Evolutionary conservation across 2,113 vertebrate genomes (phyloP).

Genomic region (Ptilorrhoa leucosticta): DNA sequence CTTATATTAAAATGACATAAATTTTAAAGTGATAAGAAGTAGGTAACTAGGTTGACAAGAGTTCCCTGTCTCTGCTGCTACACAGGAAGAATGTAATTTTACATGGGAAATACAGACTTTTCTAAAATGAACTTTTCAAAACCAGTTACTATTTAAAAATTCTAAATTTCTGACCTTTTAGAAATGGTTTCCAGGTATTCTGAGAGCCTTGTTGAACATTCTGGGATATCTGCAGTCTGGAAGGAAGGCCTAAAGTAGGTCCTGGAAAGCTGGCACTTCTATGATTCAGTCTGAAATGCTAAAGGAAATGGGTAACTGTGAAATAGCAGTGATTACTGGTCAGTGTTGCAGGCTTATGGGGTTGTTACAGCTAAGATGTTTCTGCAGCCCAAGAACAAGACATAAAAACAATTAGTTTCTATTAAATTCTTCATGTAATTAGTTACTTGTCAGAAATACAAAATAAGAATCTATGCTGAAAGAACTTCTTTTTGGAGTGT

Average conservation of each 20-base stretch:
- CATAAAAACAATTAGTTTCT: background rate
- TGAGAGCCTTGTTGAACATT: background rate
- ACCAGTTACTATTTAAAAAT: background rate
- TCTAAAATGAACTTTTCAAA: background rate
- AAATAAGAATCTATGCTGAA: background rate
- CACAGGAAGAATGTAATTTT: background rate
- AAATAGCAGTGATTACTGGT: background rate
- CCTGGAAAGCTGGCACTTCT: background rate
- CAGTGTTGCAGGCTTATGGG: background rate
- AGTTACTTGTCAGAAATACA: background rate
- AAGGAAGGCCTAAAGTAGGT: background rate
- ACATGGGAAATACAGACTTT: background rate
- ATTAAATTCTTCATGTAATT: background rate
- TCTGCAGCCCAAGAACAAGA: background rate
- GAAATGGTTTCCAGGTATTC: background rate
- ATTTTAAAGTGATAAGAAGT: background rate
- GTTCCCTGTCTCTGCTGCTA: background rate
- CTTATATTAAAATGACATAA: background rate
- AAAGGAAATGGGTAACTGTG: background rate
- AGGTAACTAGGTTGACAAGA: background rate
- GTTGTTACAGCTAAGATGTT: background rate
- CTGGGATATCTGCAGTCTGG: background rate
- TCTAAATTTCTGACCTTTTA: background rate
- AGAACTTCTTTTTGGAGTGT: background rate
- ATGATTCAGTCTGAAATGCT: background rate